Evolutionary conservation across 2,113 vertebrate genomes (phyloP), one percentile per base, ranked within the genome.

Genomic region (Coryphaenoides rupestris): DNA sequence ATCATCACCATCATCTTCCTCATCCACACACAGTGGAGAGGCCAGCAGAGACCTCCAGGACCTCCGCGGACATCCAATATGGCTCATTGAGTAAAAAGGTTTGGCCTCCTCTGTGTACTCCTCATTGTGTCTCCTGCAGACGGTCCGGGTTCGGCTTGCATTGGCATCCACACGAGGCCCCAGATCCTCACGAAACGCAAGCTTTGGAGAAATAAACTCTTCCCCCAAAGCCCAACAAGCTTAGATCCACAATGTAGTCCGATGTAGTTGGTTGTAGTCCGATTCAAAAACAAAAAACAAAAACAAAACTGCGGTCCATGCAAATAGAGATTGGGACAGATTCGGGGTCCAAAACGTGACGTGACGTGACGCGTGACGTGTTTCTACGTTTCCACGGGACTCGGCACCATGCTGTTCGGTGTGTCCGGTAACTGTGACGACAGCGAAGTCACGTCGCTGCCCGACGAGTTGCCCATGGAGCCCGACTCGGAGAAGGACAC

Each of bases 351-450:
- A 7, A 40, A 33, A 10, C 28, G 28, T 5, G 28, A 33, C 28
- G 28, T 10, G 6, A 26, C 24, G 24, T 3, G 3, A 26, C 6
- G 6, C 6, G 6, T 26, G 6, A 3, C 3, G 3, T 26, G 3
- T 26, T 10, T 40, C 98, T 96, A 98, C 96, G 97, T 98, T 87
- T 99, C 96, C 77, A 95, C 93, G 1, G 97, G 97, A 81, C 97
- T 99, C 60, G 95, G 94, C 62, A 98, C 95, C 96, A 99, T 98
- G 88, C 97, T 99, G 93, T 96, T 99, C 81, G 96, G 97, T 55
- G 97, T 98, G 86, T 99, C 97, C n/a, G 97, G 97, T 79, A 99
- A 90, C 91, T 98, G 97, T 40, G 97, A 99, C 52, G 96, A 99
- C 81, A 98, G 84, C 47, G 97, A 99, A 74, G 96, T 98, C 89